Evolutionary conservation across 2,888 invertebrate species (phyloP).

Genomic region (Diarsia dahlii): DNA sequence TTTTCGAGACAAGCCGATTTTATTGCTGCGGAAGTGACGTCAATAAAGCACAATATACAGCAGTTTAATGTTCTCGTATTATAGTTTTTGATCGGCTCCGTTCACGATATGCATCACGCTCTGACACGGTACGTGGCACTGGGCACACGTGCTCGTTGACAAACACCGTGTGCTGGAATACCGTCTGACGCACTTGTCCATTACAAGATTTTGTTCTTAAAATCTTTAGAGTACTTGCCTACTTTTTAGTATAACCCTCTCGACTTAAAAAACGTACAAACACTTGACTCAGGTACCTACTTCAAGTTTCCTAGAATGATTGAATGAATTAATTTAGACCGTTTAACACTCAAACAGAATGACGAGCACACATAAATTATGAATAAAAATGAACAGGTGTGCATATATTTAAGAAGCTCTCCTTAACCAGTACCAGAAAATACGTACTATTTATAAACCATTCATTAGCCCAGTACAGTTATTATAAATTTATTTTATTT

Average conservation of each 20-base stretch:
- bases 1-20: constrained; percentile 89
- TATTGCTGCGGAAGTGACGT: constrained; percentile 90
- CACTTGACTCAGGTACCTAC: constrained; percentile 55
- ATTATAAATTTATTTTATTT: constrained; percentile 20
- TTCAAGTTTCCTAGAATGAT: constrained; percentile 62
- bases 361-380: constrained; percentile 57
- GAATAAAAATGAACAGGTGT: constrained; percentile 59
- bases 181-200: constrained; percentile 55
- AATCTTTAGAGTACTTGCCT: constrained; percentile 52
- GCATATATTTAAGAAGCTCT: constrained; percentile 61
- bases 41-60: constrained; percentile 89
- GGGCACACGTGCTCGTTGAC: constrained; percentile 62
- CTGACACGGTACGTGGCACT: constrained; percentile 78
- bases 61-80: constrained; percentile 88
- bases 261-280: constrained; percentile 62
- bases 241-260: constrained; percentile 61
- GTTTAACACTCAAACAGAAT: constrained; percentile 61
- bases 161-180: constrained; percentile 52
- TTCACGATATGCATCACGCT: constrained; percentile 81
- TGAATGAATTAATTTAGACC: constrained; percentile 64
- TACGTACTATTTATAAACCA: constrained; percentile 48
- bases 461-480: constrained; percentile 54
- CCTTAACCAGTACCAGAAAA: constrained; percentile 46
- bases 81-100: constrained; percentile 86
- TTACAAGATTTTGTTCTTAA: constrained; percentile 67